Conservation (phyloP, 2,888 invertebrate species). For the Agrotis segetum region DNA sequence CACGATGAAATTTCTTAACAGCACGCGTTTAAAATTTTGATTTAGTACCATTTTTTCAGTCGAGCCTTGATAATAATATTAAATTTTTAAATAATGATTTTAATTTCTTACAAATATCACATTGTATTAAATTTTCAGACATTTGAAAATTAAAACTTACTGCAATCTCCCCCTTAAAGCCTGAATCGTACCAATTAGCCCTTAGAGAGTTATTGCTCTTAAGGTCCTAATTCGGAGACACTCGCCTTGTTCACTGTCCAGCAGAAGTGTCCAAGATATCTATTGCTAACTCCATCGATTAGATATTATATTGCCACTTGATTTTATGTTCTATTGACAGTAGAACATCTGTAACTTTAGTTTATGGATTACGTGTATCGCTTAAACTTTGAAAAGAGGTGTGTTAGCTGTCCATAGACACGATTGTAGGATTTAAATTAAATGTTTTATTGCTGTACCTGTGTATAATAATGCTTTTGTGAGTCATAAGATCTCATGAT, state of each 20-base stretch:
- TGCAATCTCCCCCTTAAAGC: too few species aligned
- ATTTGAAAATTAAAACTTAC: too few species aligned
- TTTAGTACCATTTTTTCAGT: too few species aligned
- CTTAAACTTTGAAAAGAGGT: slow-evolving; percentile 12
- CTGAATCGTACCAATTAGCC: slow-evolving; percentile 48
- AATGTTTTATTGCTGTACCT: slow-evolving; percentile 22
- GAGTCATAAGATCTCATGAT: background rate
- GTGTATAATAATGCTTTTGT: background rate
- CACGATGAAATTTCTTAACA: too few species aligned
- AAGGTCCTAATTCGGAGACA: slow-evolving; percentile 28
- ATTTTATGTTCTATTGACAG: slow-evolving; percentile 27
- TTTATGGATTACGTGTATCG: slow-evolving; percentile 17
- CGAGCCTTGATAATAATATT: too few species aligned
- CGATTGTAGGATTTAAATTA: slow-evolving; percentile 6
- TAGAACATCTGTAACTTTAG: slow-evolving; percentile 24
- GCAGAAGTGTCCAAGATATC: slow-evolving; percentile 29
- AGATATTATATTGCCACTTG: slow-evolving; percentile 24
- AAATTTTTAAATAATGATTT: too few species aligned
- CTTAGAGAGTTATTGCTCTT: slow-evolving; percentile 40
- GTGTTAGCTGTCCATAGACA: background rate
- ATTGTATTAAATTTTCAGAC: too few species aligned
- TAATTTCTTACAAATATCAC: too few species aligned
- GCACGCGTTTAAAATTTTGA: too few species aligned
- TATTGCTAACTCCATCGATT: slow-evolving; percentile 46
- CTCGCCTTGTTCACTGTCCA: slow-evolving; percentile 38